Percentiles rank a stretch among this genome's conserved stretches.
Conservation (phyloP, 1,140 invertebrate genomes). For the Pteromalus puparum region DNA sequence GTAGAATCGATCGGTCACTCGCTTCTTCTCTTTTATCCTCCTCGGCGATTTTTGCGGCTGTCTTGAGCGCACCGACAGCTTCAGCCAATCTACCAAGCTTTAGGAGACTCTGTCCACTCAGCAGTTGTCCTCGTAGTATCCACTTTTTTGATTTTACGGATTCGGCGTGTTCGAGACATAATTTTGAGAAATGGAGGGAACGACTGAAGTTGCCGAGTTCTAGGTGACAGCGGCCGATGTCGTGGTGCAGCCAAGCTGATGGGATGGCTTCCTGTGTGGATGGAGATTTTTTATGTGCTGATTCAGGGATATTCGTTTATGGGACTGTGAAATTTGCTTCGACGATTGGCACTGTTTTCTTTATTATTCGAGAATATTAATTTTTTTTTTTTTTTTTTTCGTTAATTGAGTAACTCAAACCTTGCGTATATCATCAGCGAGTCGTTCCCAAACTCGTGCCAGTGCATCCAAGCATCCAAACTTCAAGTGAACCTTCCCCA, state of each 20-base stretch:
- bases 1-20: slow-evolving; percentile 1
- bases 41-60: slow-evolving; percentile 50
- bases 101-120: slow-evolving; percentile 58
- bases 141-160: slow-evolving; percentile 61
- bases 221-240: slow-evolving; percentile 63
- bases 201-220: slow-evolving; percentile 55
- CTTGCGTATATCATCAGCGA: slow-evolving; percentile 43
- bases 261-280: slow-evolving; percentile 53
- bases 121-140: slow-evolving; percentile 60
- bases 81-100: slow-evolving; percentile 55
- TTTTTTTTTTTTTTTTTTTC: too few relatives aligned
- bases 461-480: slow-evolving; percentile 64
- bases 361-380: too few relatives aligned
- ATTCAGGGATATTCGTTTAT: background rate
- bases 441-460: slow-evolving; percentile 59
- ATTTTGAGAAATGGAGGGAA: slow-evolving; percentile 54
- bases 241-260: slow-evolving; percentile 62
- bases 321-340: background rate
- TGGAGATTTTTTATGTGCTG: too few relatives aligned
- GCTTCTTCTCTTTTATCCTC: background rate
- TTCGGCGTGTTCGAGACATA: slow-evolving; percentile 55
- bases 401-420: too few relatives aligned
- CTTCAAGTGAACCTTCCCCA: slow-evolving; percentile 65
- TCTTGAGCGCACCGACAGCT: slow-evolving; percentile 57
- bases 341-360: too few relatives aligned